Base-by-base conservation (phyloP, 2,888 invertebrate species). In the Athripsodes cinereus region DNA sequence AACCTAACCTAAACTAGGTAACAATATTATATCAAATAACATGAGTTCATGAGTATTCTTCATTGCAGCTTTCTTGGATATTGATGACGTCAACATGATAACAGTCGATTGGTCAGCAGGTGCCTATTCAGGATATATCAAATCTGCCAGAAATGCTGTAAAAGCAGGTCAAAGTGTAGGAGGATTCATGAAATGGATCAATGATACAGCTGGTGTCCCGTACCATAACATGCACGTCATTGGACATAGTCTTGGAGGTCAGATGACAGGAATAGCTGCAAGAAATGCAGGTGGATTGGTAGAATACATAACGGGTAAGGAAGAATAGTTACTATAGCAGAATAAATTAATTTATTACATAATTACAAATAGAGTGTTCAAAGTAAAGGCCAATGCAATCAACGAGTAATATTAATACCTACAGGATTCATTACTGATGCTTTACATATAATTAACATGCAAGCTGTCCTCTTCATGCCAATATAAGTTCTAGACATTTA, bases 191-290 rank as follows among this genome's bases (percentile, higher is more conserved):
- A 66, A 64, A 13, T 72, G 71, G 71, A 63, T 75, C 18, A 67
- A 61, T n/a, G 63, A 63, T 0, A 66, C 65, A 0, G n/a, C n/a
- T n/a, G 72, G 72, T 3, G 61, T 68, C 1, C 65, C 68, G 0
- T 72, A 69, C 44, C 66, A 71, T 11, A 70, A 50, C 34, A 65
- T 73, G 16, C 77, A 78, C 57, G 64, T 78, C 8, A 69, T 77
- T 3, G 77, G 77, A 0, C 76, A 74, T 67, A 77, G 76, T 65
- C 70, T 77, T 46, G 77, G 77, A 2, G 76, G 71, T 1, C 77
- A 78, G 64, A 62, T 77, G 13, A 71, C 74, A 22, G 77, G 75
- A 1, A 70, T 66, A 21, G 74, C 75, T 31, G 75, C 74, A 1
- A 69, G 72, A 56, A 67, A 67, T 40, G 68, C 71, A 1, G 62